These are phyloP conservation scores for Pterocles burchelli DNA, from an alignment of 2,113 vertebrate genomes.

Conservation along the genomic window DNA sequence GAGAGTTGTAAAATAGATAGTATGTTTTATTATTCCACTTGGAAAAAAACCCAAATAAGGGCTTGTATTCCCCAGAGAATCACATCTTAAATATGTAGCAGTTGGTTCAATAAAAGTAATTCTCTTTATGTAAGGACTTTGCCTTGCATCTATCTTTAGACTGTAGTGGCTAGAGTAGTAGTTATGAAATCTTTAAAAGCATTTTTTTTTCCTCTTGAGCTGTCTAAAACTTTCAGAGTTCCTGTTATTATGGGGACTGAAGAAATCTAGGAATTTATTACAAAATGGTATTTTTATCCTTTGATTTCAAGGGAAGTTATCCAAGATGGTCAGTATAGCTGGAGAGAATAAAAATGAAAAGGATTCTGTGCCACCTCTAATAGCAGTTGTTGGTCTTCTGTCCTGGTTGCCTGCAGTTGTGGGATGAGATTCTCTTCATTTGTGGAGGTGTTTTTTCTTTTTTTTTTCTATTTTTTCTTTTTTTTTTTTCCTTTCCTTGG, in stretches of 20 bases:
- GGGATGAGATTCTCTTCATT: background rate
- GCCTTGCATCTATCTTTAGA: background rate
- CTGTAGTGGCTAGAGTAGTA: background rate
- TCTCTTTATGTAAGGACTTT: background rate
- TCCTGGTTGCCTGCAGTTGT: background rate
- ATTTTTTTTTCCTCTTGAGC: background rate
- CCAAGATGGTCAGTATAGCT: background rate
- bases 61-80: background rate
- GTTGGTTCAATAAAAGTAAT: background rate
- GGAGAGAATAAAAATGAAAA: background rate
- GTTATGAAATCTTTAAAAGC: background rate
- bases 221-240: background rate
- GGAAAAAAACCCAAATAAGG: background rate
- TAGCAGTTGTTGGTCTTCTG: background rate
- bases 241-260: background rate
- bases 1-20: background rate
- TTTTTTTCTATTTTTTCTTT: background rate
- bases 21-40: background rate
- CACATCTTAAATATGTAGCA: background rate
- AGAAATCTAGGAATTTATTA: background rate
- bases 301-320: background rate
- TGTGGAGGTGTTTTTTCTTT: background rate
- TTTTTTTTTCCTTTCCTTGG: no score
- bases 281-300: background rate
- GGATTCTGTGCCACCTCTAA: background rate